Base-by-base conservation (phyloP, 1,140 invertebrate genomes). In the Battus philenor region DNA sequence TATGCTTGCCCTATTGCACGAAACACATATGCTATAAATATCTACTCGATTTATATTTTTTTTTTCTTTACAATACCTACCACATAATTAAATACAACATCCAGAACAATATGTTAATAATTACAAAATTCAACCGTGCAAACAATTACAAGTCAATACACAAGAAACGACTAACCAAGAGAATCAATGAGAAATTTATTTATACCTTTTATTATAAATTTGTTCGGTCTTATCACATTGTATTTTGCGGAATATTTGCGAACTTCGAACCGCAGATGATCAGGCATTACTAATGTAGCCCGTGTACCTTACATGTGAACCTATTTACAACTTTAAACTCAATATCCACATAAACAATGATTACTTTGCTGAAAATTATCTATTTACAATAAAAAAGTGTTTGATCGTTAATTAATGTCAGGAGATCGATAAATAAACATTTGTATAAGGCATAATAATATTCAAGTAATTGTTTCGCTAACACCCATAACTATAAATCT, bases 41-140 rank as follows among this genome's bases (percentile, higher is more conserved):
- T 56, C 70, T 77, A 79, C 71, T 73, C 53, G 56, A 74, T 69
- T 75, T 70, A 74, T 71, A 75, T 62, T 52, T 81, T 68, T 66
- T 71, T 68, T 46, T 45, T 56, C 71, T 79, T 74, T 81, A 81
- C 69, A 78, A 69, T 76, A 71, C 59, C 59, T 66, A 65, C 69
- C 68, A 74, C 66, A 65, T 55, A 79, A 60, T 71, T 77, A 81
- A 78, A 80, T 79, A 82, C 76, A 68, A 81, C 80, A 84, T 80
- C 67, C 71, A 80, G 76, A 82, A 77, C 59, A 61, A 70, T 71
- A 81, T 68, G 67, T 79, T 71, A 68, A 74, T 83, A 79, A 81
- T 81, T 82, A 84, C 77, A 84, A 78, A 81, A 79, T 73, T 65
- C 68, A 73, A 72, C 73, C 58, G 70, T 80, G 77, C 80, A 77